These are phyloP conservation scores for Semicossyphus pulcher DNA, from an alignment of 2,113 vertebrate genomes.

Conservation along the genomic window DNA sequence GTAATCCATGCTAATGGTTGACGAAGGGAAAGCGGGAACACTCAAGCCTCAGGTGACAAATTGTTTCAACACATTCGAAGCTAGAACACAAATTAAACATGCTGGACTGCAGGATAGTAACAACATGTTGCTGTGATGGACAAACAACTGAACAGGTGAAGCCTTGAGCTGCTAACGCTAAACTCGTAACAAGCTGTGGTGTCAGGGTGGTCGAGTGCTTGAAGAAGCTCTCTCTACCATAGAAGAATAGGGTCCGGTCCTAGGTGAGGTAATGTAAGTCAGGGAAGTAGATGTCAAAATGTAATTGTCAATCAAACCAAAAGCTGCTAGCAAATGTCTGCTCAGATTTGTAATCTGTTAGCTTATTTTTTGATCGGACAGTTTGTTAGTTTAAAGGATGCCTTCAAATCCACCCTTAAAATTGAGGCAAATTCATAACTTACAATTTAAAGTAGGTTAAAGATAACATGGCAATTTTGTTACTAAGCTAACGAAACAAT, in stretches of 20 bases:
- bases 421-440: too few species aligned
- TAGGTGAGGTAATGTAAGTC: too few species aligned
- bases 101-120: not conserved
- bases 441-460: too few species aligned
- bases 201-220: not conserved
- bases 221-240: not conserved
- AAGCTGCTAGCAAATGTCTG: too few species aligned
- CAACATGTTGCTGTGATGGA: not conserved
- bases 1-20: not conserved
- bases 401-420: too few species aligned
- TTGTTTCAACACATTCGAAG: not conserved
- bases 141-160: not conserved
- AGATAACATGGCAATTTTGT: too few species aligned
- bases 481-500: too few species aligned
- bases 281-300: too few species aligned
- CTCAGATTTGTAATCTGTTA: too few species aligned
- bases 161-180: not conserved
- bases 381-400: too few species aligned
- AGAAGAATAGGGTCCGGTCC: not conserved
- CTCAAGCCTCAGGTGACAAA: slow-evolving; percentile 8
- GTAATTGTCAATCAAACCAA: too few species aligned
- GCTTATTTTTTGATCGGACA: too few species aligned
- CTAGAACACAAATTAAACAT: slow-evolving; percentile 13
- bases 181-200: not conserved
- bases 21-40: slow-evolving; percentile 16